Conservation (phyloP, 2,113 vertebrate genomes). For the Eublepharis macularius region DNA sequence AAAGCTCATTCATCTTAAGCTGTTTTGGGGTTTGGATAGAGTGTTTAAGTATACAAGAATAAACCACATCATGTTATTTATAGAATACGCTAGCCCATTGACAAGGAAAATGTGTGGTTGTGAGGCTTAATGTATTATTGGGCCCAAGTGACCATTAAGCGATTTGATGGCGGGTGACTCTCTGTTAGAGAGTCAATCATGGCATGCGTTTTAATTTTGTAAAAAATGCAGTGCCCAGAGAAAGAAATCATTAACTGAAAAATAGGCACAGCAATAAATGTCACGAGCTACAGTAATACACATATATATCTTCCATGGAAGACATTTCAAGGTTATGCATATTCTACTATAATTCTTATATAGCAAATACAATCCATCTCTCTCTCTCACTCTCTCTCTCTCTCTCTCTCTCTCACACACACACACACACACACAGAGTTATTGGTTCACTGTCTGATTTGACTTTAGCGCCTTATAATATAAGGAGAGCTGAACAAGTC, state of each 20-base stretch:
- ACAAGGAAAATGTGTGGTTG: slow-evolving; percentile 26
- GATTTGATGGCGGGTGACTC: slow-evolving; percentile 42
- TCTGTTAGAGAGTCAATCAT: slow-evolving; percentile 44
- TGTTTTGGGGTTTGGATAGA: slow-evolving; percentile 39
- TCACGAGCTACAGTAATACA: slow-evolving; percentile 13
- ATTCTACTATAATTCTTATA: slow-evolving; percentile 34
- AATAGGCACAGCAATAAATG: slow-evolving; percentile 42
- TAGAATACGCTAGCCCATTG: slow-evolving; percentile 20
- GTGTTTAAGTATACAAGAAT: slow-evolving; percentile 47
- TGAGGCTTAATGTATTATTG: slow-evolving; percentile 28
- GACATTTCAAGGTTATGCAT: slow-evolving; percentile 25
- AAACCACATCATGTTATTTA: slow-evolving; percentile 30
- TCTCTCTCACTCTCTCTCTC: neutral
- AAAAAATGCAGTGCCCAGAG: slow-evolving; percentile 29
- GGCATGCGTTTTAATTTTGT: slow-evolving; percentile 36
- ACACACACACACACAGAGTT: no score
- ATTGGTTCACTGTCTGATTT: slow-evolving; percentile 11
- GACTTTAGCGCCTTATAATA: slow-evolving; percentile 17
- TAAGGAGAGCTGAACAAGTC: slow-evolving; percentile 10
- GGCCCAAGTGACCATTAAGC: slow-evolving; percentile 25
- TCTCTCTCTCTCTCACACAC: neutral
- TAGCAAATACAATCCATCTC: slow-evolving; percentile 8
- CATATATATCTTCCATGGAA: slow-evolving; percentile 6
- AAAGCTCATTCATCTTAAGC: slow-evolving; percentile 54
- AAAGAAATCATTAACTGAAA: slow-evolving; percentile 45